phyloP scores from a whole-genome alignment of 2,797 vertebrate genomes.

The Phoxinus dragarum region DNA sequence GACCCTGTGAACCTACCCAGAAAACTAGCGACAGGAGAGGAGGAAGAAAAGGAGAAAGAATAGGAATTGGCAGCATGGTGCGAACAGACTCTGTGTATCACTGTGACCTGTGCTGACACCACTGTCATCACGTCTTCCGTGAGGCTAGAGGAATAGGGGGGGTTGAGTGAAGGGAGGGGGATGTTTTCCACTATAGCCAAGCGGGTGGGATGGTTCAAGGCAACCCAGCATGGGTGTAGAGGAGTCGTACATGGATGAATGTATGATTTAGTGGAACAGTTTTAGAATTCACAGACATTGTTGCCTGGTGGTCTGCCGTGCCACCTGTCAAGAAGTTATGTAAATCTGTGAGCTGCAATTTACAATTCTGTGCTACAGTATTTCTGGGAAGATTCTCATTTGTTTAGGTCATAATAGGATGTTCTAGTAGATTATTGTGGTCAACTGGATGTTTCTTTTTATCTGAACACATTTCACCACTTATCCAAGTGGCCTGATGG shows the following conservation, averaged over 20 bases:
- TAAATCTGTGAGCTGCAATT: slow-evolving; percentile 11
- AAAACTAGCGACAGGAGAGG: slow-evolving; percentile 51
- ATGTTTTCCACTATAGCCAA: slow-evolving; percentile 73
- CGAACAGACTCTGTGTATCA: slow-evolving; percentile 72
- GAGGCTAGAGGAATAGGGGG: slow-evolving; percentile 47
- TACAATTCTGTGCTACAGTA: not conserved
- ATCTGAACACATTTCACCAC: not conserved
- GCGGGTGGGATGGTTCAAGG: slow-evolving; percentile 71
- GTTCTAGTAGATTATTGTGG: not conserved
- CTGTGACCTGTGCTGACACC: slow-evolving; percentile 84
- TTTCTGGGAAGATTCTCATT: not conserved
- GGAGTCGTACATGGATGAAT: slow-evolving; percentile 43
- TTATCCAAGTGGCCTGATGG: not conserved
- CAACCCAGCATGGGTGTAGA: slow-evolving; percentile 56
- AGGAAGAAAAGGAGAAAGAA: slow-evolving; percentile 71
- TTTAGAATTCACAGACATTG: slow-evolving; percentile 47
- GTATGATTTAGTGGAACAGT: slow-evolving; percentile 38
- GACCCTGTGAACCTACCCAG: slow-evolving; percentile 73
- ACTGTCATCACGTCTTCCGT: slow-evolving; percentile 79
- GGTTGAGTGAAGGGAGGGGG: slow-evolving; percentile 44
- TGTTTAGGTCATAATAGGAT: not conserved
- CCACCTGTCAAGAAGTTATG: slow-evolving; percentile 22
- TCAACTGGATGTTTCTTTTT: not conserved
- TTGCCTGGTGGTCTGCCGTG: slow-evolving; percentile 9
- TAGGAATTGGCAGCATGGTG: slow-evolving; percentile 72